Conservation (phyloP, 2,888 invertebrate species). For the Trichopria drosophilae region DNA sequence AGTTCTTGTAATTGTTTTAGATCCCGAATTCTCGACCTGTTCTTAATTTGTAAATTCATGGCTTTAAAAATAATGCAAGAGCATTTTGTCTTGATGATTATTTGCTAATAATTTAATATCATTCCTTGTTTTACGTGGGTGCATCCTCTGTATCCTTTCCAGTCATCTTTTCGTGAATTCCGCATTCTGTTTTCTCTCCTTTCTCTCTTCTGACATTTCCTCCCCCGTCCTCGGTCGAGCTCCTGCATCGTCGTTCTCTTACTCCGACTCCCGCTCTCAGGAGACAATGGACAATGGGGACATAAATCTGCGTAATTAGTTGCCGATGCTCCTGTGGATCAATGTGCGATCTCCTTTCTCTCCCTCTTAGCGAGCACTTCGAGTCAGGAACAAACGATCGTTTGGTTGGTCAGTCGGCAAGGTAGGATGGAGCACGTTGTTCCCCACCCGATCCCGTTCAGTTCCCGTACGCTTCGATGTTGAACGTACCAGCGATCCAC, state of each 20-base stretch:
- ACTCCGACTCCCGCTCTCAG: slow-evolving; percentile 56
- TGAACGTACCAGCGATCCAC: slow-evolving; percentile 33
- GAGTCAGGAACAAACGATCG: slow-evolving; percentile 53
- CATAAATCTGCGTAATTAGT: slow-evolving; percentile 95
- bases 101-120: no score
- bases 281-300: slow-evolving; percentile 88
- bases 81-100: no score
- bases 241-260: slow-evolving; percentile 32
- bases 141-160: no score
- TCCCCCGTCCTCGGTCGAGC: slow-evolving; percentile 28
- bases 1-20: neutral
- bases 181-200: slow-evolving; percentile 29
- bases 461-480: slow-evolving; percentile 23
- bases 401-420: slow-evolving; percentile 56
- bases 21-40: neutral
- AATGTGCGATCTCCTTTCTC: slow-evolving; percentile 58
- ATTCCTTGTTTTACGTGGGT: no score
- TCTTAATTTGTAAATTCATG: no score
- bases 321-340: slow-evolving; percentile 64
- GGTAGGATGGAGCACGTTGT: slow-evolving; percentile 53
- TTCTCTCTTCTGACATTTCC: slow-evolving; percentile 30
- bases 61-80: no score
- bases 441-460: slow-evolving; percentile 43
- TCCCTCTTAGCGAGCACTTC: slow-evolving; percentile 28
- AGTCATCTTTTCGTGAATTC: slow-evolving; percentile 37